Conservation (phyloP, 2,888 invertebrate species). For the Xylophagus ater region DNA sequence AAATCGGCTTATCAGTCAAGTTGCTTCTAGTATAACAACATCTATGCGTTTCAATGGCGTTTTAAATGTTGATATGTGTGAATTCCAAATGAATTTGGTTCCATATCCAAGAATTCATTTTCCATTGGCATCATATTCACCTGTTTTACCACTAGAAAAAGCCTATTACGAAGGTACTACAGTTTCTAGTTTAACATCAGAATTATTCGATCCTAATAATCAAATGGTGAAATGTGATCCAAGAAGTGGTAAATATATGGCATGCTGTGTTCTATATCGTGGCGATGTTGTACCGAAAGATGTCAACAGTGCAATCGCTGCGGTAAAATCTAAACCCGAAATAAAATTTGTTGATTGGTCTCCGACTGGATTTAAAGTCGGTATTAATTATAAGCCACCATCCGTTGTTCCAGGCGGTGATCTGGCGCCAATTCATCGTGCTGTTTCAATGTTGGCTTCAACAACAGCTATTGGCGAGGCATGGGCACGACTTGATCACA, state of each 20-base stretch:
- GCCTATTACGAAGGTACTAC: slow-evolving; percentile 62
- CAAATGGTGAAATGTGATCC: slow-evolving; percentile 83
- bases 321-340: slow-evolving; percentile 61
- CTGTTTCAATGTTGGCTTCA: slow-evolving; percentile 77
- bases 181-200: slow-evolving; percentile 70
- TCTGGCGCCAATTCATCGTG: slow-evolving; percentile 66
- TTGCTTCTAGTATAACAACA: slow-evolving; percentile 72
- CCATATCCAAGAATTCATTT: slow-evolving; percentile 91
- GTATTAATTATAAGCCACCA: slow-evolving; percentile 70
- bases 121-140: slow-evolving; percentile 62
- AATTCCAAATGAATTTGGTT: slow-evolving; percentile 84
- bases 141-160: slow-evolving; percentile 60
- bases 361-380: slow-evolving; percentile 76
- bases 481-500: slow-evolving; percentile 81
- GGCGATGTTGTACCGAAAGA: slow-evolving; percentile 87
- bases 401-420: slow-evolving; percentile 58
- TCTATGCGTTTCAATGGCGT: slow-evolving; percentile 74
- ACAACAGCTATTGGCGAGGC: slow-evolving; percentile 84
- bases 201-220: slow-evolving; percentile 74
- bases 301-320: slow-evolving; percentile 72
- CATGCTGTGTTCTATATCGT: slow-evolving; percentile 72
- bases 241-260: slow-evolving; percentile 75
- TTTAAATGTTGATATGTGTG: slow-evolving; percentile 74
- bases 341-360: slow-evolving; percentile 89
- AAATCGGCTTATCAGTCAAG: slow-evolving; percentile 55